These are phyloP conservation scores for Episyrphus balteatus DNA, from an alignment of 1,140 invertebrate genomes.

Conservation along the genomic window DNA sequence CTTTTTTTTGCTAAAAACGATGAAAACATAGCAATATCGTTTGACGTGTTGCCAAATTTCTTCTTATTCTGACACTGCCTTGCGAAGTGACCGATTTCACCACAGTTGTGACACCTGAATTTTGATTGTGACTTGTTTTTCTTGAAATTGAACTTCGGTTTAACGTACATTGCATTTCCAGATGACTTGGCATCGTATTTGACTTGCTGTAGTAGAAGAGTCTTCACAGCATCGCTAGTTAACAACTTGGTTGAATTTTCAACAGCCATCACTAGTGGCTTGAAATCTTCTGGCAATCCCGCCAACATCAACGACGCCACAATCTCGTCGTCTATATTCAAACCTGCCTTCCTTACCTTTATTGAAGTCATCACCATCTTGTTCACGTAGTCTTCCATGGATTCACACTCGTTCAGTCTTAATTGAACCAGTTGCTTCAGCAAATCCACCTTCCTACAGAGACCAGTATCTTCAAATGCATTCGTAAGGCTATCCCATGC, in stretches of 20 bases:
- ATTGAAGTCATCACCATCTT: constrained; percentile 14
- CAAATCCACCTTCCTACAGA: constrained; percentile 13
- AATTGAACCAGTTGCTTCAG: constrained; percentile 14
- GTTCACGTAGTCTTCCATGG: too few relatives aligned
- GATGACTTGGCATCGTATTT: too few relatives aligned
- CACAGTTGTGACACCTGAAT: constrained; percentile 18
- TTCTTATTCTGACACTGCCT: constrained; percentile 17
- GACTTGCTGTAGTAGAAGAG: too few relatives aligned
- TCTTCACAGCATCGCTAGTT: constrained; percentile 21
- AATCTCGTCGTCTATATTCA: constrained; percentile 19
- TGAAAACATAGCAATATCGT: neutral
- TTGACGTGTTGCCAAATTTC: neutral
- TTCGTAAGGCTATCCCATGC: too few relatives aligned
- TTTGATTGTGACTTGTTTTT: too few relatives aligned
- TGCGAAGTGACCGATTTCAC: constrained; percentile 19
- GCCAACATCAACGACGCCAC: constrained; percentile 16
- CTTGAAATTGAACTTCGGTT: too few relatives aligned
- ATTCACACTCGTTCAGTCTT: too few relatives aligned
- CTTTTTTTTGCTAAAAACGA: neutral
- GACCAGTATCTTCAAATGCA: constrained; percentile 17
- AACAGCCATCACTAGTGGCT: constrained; percentile 28
- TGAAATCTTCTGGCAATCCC: constrained; percentile 17
- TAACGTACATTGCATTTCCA: constrained; percentile 12
- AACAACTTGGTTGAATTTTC: constrained; percentile 22
- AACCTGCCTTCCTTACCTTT: constrained; percentile 15